Evolutionary conservation across 1,140 invertebrate genomes (phyloP).

Genomic region (Drosophila bocqueti): DNA sequence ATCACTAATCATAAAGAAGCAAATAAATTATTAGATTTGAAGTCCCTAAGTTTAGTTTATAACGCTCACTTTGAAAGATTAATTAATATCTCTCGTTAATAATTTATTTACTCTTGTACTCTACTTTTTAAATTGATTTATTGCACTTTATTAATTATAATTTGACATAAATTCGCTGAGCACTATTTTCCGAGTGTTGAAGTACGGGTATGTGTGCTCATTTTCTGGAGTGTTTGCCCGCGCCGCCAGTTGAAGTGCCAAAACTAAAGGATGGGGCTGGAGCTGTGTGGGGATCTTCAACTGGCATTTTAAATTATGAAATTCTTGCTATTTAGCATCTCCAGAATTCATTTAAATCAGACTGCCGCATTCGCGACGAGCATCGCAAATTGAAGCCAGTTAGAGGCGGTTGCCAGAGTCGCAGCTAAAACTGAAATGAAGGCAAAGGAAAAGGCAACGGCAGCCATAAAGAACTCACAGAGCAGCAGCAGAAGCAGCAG

Average conservation of each 20-base stretch:
- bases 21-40: background rate
- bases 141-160: background rate
- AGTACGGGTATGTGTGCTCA: conserved; percentile 52
- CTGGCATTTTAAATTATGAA: conserved; percentile 73
- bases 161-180: background rate
- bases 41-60: background rate
- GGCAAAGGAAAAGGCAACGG: conserved; percentile 19
- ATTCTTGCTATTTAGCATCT: conserved; percentile 77
- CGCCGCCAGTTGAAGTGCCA: conserved; percentile 59
- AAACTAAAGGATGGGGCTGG: background rate
- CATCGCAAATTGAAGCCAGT: conserved; percentile 48
- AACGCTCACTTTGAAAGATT: background rate
- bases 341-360: conserved; percentile 72
- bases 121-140: background rate
- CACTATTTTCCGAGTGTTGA: conserved; percentile 9
- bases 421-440: conserved; percentile 9
- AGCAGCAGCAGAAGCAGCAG: conserved; percentile 6
- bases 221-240: conserved; percentile 68
- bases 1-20: too few relatives aligned
- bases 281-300: conserved; percentile 35
- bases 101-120: background rate
- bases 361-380: conserved; percentile 16
- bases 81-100: background rate
- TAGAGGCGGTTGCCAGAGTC: conserved; percentile 43
- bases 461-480: conserved; percentile 51